Evolutionary conservation across 92 coral and sea anemone species (phyloP), one percentile per base, ranked within the genome.

Genomic region (Zoanthus sansibaricus): DNA sequence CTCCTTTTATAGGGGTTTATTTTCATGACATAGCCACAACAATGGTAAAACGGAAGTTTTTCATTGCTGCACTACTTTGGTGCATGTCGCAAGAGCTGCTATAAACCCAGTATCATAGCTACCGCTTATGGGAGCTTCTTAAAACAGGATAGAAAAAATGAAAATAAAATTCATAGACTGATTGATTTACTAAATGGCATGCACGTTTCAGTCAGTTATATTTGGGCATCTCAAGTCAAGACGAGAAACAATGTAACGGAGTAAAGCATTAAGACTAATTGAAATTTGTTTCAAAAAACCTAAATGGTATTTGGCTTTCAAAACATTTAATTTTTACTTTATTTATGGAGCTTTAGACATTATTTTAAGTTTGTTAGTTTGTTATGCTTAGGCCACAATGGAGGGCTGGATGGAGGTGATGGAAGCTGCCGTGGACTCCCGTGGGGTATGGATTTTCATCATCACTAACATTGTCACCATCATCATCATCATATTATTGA

Each of bases 351-450:
- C 12, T 5, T 49, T 7, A 49, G 9, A 11, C 18, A 59, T 33
- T 3, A 37, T 37, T 62, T 46, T 9, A 9, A 16, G 25, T 47
- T 30, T 31, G 14, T 14, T 37, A 15, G 18, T 30, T 30, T 45
- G 0, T 56, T 67, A 20, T 76, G 32, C 46, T 9, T 78, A 96
- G 99, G 99, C 99, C 14, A 96, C 99, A 14, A 93, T 96, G 54
- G 98, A 96, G 70, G 99, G 99, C 14, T 96, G 99, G 99, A 96
- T 96, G 94, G 99, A 96, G 58, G 91, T 96, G 10, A 96, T 96
- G 99, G 87, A 80, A 1, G 98, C 95, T 61, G 98, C 99, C 9
- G 98, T 95, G 76, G 99, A 96, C 42, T 83, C 93, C 4, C 91
- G 94, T 74, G 98, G 97, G 94, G 98, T 96, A 89, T n/a, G 72